Evolutionary conservation across 35 echinoderm and acorn worm species (phyloP).

Genomic region (Apostichopus californicus): DNA sequence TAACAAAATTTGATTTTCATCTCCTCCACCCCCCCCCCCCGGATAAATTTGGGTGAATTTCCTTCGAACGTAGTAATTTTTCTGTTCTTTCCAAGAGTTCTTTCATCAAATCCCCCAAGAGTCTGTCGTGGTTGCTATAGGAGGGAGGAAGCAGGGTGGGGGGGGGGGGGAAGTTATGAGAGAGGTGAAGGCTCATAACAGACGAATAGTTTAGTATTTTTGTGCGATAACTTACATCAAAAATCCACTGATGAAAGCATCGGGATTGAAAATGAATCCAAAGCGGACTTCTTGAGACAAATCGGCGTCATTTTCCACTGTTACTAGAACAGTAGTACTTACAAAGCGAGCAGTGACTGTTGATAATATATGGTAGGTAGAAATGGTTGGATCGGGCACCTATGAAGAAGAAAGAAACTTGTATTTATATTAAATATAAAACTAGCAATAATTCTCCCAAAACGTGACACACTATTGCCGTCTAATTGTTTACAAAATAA

Average conservation of each 20-base stretch:
- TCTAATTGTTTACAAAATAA: too few relatives aligned
- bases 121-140: too few relatives aligned
- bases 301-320: conserved; percentile 14
- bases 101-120: too few relatives aligned
- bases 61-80: too few relatives aligned
- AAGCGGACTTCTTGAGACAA: conserved; percentile 7
- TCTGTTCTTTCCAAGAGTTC: too few relatives aligned
- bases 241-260: conserved; percentile 53
- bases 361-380: conserved; percentile 6
- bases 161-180: background rate
- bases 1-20: too few relatives aligned
- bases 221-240: conserved; percentile 21
- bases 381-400: background rate
- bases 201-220: background rate
- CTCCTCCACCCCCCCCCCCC: too few relatives aligned
- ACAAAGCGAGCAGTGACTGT: conserved; percentile 30
- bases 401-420: too few relatives aligned
- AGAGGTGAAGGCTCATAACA: background rate
- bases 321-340: conserved; percentile 15
- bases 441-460: too few relatives aligned
- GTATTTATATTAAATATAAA: too few relatives aligned
- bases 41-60: too few relatives aligned
- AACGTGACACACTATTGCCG: too few relatives aligned
- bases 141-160: background rate
- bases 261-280: background rate